Conservation (phyloP, 2,888 invertebrate species). For the Agriotes lineatus region DNA sequence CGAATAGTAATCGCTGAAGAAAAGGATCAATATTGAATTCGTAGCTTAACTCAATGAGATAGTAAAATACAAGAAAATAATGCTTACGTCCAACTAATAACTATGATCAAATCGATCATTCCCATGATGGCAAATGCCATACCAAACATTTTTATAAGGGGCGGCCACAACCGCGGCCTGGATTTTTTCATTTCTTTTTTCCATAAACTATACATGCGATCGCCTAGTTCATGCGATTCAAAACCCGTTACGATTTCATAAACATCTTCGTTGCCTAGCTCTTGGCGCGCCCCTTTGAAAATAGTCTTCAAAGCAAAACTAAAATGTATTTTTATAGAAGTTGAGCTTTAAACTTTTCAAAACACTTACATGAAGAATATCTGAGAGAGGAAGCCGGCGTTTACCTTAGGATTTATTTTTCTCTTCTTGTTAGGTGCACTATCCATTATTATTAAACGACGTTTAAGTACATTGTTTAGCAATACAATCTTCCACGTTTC, state of each 20-base stretch:
- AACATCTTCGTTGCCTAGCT: constrained; percentile 74
- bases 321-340: neutral
- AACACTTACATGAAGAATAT: constrained; percentile 2
- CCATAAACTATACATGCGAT: constrained; percentile 63
- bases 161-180: constrained; percentile 31
- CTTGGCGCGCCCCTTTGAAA: constrained; percentile 73
- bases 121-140: constrained; percentile 21
- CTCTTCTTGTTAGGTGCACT: constrained; percentile 51
- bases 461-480: no score
- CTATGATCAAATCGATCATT: no score
- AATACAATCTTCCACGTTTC: no score
- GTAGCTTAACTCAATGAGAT: no score
- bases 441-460: neutral
- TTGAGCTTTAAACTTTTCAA: neutral
- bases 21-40: no score
- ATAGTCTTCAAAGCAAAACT: constrained; percentile 31
- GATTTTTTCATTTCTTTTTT: constrained; percentile 40
- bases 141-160: constrained; percentile 44
- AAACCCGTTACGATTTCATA: constrained; percentile 70
- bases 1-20: no score
- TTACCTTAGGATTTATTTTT: constrained; percentile 73
- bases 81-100: no score
- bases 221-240: constrained; percentile 67
- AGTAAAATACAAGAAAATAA: no score
- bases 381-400: constrained; percentile 68